Percentiles rank a stretch among this genome's conserved stretches.
These are phyloP conservation scores for Helostoma temminkii DNA, from an alignment of 2,797 vertebrate genomes.

Conservation along the genomic window DNA sequence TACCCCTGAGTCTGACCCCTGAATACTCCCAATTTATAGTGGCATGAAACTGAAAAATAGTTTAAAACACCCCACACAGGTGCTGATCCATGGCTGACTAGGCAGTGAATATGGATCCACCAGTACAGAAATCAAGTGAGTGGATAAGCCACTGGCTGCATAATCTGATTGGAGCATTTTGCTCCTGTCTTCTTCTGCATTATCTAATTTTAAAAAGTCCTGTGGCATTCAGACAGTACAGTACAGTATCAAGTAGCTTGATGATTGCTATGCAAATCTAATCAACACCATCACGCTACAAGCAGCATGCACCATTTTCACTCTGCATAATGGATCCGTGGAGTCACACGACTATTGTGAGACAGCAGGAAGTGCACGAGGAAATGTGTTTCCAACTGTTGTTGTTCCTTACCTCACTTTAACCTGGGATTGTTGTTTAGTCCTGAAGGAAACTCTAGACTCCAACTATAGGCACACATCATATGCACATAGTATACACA, in stretches of 20 bases:
- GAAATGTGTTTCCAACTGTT: neutral
- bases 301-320: conserved; percentile 17
- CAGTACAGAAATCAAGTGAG: neutral
- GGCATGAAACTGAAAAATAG: neutral
- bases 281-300: conserved; percentile 8
- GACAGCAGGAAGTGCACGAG: conserved; percentile 23
- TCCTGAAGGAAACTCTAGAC: too few relatives aligned
- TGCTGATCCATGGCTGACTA: conserved; percentile 5
- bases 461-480: too few relatives aligned
- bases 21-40: neutral
- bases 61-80: neutral
- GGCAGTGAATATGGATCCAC: too few relatives aligned
- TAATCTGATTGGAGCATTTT: neutral
- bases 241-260: neutral
- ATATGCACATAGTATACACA: too few relatives aligned
- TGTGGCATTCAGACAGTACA: neutral
- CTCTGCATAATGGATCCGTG: conserved; percentile 22
- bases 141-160: neutral
- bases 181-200: neutral
- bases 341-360: conserved; percentile 6
- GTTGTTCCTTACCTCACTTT: neutral
- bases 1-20: neutral
- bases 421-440: neutral
- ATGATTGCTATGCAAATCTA: neutral
- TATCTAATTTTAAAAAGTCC: neutral